Percentiles rank a stretch among this genome's conserved stretches.
Evolutionary conservation across 2,797 vertebrate species (phyloP).

Genomic region (Pteronotus mesoamericanus): DNA sequence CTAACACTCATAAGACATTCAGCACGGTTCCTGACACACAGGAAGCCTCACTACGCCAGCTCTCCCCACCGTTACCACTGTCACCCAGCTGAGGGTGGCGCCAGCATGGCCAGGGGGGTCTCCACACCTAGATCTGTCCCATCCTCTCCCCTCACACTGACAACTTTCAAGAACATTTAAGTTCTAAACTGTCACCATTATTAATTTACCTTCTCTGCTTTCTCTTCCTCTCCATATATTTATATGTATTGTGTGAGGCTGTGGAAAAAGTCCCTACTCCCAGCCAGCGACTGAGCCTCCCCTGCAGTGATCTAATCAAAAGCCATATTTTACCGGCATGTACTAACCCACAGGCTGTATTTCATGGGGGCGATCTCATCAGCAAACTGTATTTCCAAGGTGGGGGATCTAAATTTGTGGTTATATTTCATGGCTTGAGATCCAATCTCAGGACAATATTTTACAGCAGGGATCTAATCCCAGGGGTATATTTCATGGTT

Average conservation of each 20-base stretch:
- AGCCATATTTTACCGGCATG: slow-evolving; percentile 51
- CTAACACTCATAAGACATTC: no score
- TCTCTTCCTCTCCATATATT: neutral
- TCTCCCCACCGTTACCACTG: rapidly evolving
- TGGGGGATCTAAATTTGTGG: slow-evolving; percentile 65
- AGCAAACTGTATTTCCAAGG: slow-evolving; percentile 77
- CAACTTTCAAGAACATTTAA: neutral
- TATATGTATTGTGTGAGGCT: neutral
- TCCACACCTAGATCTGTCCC: rapidly evolving
- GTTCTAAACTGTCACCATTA: neutral
- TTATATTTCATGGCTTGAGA: slow-evolving; percentile 65
- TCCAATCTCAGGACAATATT: slow-evolving; percentile 69
- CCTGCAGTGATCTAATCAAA: slow-evolving; percentile 56
- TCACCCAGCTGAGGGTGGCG: neutral
- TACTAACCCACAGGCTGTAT: slow-evolving; percentile 45
- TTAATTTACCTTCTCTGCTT: neutral
- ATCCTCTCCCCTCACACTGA: neutral
- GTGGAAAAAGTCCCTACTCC: neutral
- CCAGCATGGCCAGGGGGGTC: neutral
- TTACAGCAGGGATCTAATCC: slow-evolving; percentile 58
- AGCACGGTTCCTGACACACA: rapidly evolving
- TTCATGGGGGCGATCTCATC: slow-evolving; percentile 76
- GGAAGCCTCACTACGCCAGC: rapidly evolving
- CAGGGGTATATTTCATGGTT: neutral
- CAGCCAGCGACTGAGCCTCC: neutral